These are phyloP conservation scores for Gryllus longicercus DNA, from an alignment of 2,888 invertebrate species.

Conservation along the genomic window DNA sequence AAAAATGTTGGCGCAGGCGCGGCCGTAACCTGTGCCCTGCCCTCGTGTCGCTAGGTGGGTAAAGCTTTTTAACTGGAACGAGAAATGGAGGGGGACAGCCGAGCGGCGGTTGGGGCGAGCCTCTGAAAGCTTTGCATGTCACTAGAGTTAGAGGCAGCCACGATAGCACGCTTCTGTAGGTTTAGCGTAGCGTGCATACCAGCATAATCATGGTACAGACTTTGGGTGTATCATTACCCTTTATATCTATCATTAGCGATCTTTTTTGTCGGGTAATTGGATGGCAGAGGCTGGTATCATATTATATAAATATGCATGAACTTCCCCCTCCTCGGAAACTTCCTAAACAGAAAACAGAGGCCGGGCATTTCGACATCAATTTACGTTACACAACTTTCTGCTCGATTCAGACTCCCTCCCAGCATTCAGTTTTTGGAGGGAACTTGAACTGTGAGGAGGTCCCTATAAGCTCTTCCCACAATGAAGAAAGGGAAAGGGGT, in stretches of 20 bases:
- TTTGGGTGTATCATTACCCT: conserved; percentile 20
- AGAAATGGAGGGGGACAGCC: conserved; percentile 1
- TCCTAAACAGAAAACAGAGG: conserved; percentile 5
- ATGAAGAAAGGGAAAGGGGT: conserved; percentile 17
- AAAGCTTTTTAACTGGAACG: not conserved
- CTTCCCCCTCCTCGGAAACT: not conserved
- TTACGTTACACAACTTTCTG: not conserved
- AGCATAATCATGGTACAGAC: conserved; percentile 17
- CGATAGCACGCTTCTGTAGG: not conserved
- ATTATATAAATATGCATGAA: not conserved
- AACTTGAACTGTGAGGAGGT: not conserved
- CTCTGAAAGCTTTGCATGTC: not conserved
- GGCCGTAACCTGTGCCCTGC: not conserved
- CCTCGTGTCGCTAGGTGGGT: conserved; percentile 3
- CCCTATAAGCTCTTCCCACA: not conserved
- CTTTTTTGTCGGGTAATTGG: conserved; percentile 23
- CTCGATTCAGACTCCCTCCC: not conserved
- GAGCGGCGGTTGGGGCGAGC: not conserved
- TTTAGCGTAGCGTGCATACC: conserved; percentile 7
- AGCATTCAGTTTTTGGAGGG: conserved; percentile 2
- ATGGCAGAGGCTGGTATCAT: conserved; percentile 26
- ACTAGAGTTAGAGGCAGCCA: conserved; percentile 1
- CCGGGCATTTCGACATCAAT: not conserved
- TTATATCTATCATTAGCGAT: not conserved
- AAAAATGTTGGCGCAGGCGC: conserved; percentile 11